Base-by-base conservation (phyloP, 2,797 vertebrate species). In the Scolopax bukidnonensis region DNA sequence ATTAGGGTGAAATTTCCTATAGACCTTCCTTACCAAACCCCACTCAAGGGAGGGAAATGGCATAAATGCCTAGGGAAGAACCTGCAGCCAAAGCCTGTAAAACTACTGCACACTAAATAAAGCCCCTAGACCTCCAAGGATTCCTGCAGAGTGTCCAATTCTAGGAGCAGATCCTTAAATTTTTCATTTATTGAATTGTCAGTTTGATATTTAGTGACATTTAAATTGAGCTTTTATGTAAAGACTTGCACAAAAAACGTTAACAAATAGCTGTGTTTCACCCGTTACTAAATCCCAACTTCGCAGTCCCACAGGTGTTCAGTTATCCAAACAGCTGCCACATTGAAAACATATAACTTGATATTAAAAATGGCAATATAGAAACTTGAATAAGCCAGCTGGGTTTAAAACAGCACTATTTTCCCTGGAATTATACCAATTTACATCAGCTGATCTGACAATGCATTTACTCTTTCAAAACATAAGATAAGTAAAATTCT, bases 301-400 rank as follows among this genome's bases (percentile, higher is more conserved):
- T 63, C 0, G 1, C 30, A 21, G 8, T 6, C 28, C 10, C 4
- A 38, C 0, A 1, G 25, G 27, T 40, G 33, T 18, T 73, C 41
- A 32, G 10, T 23, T 45, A 27, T 10, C 43, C 51, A 45, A 92
- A 65, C n/a, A 19, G 56, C 43, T 85, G 56, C 45, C n/a, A 10
- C 18, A 11, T 0, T 23, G 15, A 23, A 56, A 93, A 76, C 20
- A 12, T 2, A 0, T 8, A 38, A 68, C 57, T 74, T 3, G 5
- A 1, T 54, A 80, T 51, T 70, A n/a, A 24, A 90, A 90, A 78
- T 23, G 0, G 7, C 28, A 30, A 33, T 11, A 54, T 0, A 78
- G 50, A 16, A 73, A 38, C 16, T 4, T 43, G 30, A 64, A 77
- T 21, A 67, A 30, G 24, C 27, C 78, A 68, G 21, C 3, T n/a